Base-by-base conservation (phyloP, 2,888 invertebrate genomes). In the Prionchulus punctatus region DNA sequence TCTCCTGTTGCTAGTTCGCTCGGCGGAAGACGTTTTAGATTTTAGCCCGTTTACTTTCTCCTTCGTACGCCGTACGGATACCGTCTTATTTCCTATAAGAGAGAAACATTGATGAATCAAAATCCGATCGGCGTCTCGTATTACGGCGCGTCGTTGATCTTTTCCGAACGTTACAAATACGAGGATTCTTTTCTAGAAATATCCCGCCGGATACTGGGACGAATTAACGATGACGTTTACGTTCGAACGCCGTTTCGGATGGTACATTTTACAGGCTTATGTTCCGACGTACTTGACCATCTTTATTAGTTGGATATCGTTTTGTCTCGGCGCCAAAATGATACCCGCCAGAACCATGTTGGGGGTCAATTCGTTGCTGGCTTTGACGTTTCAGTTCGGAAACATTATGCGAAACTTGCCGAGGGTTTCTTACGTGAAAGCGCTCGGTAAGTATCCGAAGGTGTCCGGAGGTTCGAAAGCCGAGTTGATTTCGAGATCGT, bases 231-330 rank as follows among this genome's bases (percentile, higher is more conserved):
- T 69, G 63, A 62, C 61, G 25, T 67, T 68, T 58, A 60, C 60
- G 4, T 69, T 69, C 59, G 61, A 62, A 50, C 59, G 69, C 21
- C 62, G 66, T 21, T 69, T 65, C 59, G 69, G 68, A 30, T 69
- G 67, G 65, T 69, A 69, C 62, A 65, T 67, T 55, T 62, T 69
- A 47, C 69, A 69, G 59, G 69, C 69, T n/a, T 69, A 67, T 54
- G 61, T 68, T 47, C 69, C 69, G 21, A 67, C 69, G n/a, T 69
- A 67, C 60, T 49, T 49, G 50, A 68, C 68, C 4, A 69, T 69
- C 49, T 69, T 69, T 57, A 69, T 69, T 54, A 54, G 56, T 1
- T 58, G 58, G 58, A 55, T 58, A 18, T 45, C 58, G 4, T 58
- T 58, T 43, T 55, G 55, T 26, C 51, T 58, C 25, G 58, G 58